These are phyloP conservation scores for Phoebastria nigripes DNA, from an alignment of 2,797 vertebrate genomes.

Conservation along the genomic window DNA sequence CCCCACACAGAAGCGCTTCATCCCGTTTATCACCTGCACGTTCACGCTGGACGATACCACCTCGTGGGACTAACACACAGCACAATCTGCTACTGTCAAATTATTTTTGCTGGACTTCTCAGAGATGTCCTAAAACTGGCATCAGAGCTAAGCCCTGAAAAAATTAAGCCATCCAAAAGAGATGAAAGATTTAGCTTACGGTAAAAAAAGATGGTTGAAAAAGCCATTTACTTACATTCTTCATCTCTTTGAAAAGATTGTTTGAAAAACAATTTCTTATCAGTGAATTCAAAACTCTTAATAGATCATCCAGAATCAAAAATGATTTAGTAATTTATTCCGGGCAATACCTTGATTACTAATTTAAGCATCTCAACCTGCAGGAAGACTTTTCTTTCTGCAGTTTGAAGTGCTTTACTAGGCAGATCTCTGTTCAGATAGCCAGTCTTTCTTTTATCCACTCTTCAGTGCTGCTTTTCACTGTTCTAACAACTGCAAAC, in stretches of 20 bases:
- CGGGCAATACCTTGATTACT: neutral
- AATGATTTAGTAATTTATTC: neutral
- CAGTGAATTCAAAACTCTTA: neutral
- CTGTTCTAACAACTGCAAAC: neutral
- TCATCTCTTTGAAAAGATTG: neutral
- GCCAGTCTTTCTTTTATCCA: neutral
- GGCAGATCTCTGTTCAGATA: neutral
- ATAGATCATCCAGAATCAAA: neutral
- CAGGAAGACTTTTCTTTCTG: neutral
- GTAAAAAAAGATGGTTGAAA: neutral
- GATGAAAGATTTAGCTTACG: neutral
- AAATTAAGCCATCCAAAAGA: neutral
- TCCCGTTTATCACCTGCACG: neutral
- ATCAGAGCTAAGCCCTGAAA: neutral
- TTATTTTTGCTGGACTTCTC: neutral
- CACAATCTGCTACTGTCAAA: neutral
- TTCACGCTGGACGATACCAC: rapidly evolving
- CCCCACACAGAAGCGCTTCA: neutral
- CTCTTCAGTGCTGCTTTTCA: neutral
- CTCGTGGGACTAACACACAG: neutral
- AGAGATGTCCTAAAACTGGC: neutral
- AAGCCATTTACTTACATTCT: neutral
- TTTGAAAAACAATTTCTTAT: neutral
- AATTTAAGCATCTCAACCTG: neutral
- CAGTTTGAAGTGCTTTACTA: neutral